Base-by-base conservation (phyloP, 1,140 invertebrate genomes). In the Cotesia vestalis region DNA sequence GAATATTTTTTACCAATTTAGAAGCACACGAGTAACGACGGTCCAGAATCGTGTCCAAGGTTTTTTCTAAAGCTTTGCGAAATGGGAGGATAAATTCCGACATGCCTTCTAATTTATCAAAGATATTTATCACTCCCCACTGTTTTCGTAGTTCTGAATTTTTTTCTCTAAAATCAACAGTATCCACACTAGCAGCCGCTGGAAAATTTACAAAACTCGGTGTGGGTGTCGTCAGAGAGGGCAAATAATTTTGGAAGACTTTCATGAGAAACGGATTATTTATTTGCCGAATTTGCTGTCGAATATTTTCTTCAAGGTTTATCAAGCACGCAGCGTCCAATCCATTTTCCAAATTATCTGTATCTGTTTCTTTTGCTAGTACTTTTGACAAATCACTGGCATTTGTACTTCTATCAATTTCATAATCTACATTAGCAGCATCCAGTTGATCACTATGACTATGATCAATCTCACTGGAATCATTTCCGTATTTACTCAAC, bases 1-100 rank as follows among this genome's bases (percentile, higher is more conserved):
- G 78, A 38, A 89, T 85, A 73, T 87, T 80, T 78, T 88, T 89
- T 0, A 89, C 88, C 74, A 89, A 79, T 78, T 84, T 83, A 53
- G 88, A 88, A 3, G 86, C 84, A 55, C 85, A 81, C n/a, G 79
- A 87, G 52, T 88, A 89, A 63, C 85, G 82, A 8, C 78, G 75
- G 71, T 85, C 80, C 17, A 90, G 76, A 72, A 89, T 87, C 63
- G 81, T 78, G 9, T 77, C 69, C 8, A 90, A 80, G 8, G 83
- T 81, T 40, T 66, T 80, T 69, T 87, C 82, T 35, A 89, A 82
- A 40, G 88, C 85, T 71, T 84, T 85, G 63, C 79, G 74, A 62
- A 83, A 76, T 3, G 86, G 85, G 17, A 86, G 72, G 59, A 83
- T 74, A 60, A 78, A 80, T 53, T 81, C 63, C 1, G 79, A 79